A percentile compares a stretch with the other conserved stretches of the same genome.
These are phyloP conservation scores for Microcaecilia unicolor DNA, from an alignment of 2,797 vertebrate genomes.

Conservation along the genomic window DNA sequence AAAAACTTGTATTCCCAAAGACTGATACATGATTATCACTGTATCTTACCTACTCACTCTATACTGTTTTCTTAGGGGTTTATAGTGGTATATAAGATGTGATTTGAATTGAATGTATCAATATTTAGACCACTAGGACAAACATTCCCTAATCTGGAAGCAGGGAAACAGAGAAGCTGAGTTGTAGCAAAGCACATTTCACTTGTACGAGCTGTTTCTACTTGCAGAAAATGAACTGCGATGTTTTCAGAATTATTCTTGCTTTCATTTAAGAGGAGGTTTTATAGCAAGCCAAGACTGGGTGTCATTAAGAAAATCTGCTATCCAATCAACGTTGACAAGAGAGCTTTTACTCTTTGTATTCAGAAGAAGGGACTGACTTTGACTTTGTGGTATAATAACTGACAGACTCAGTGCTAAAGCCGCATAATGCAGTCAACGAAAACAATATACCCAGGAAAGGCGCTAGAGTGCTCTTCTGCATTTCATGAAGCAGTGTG, in stretches of 20 bases:
- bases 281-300: neutral
- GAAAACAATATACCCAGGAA: slow-evolving; percentile 15
- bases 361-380: slow-evolving; percentile 21
- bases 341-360: slow-evolving; percentile 21
- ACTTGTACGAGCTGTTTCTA: no score
- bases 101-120: no score
- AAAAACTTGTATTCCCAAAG: no score
- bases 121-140: no score
- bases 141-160: no score
- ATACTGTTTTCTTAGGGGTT: no score
- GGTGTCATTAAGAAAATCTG: slow-evolving; percentile 6
- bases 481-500: neutral
- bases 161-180: no score
- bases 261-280: slow-evolving; percentile 1
- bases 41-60: no score
- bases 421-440: slow-evolving; percentile 22
- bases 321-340: slow-evolving; percentile 27
- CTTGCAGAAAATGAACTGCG: slow-evolving; percentile 9
- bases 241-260: slow-evolving; percentile 10
- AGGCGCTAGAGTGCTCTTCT: slow-evolving; percentile 10
- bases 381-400: slow-evolving; percentile 8
- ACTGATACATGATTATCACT: no score
- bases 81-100: no score
- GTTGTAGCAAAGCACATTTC: no score
- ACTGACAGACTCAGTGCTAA: slow-evolving; percentile 20